These are phyloP conservation scores for Mythimna impura DNA, from an alignment of 2,888 invertebrate genomes.

Conservation along the genomic window DNA sequence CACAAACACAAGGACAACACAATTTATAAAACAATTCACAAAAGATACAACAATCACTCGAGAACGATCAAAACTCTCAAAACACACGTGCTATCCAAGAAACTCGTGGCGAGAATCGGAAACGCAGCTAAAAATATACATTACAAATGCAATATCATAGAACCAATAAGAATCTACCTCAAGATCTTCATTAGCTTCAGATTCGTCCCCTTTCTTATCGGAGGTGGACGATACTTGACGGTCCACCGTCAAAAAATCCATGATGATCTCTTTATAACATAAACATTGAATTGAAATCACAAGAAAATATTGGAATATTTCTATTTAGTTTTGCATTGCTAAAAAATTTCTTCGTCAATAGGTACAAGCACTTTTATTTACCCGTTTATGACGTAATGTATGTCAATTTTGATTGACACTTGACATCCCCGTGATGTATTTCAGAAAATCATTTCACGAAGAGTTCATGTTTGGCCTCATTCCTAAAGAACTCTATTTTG, in stretches of 20 bases:
- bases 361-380: slow-evolving; percentile 50
- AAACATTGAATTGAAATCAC: slow-evolving; percentile 39
- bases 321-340: not conserved
- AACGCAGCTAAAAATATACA: not conserved
- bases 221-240: slow-evolving; percentile 72
- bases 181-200: slow-evolving; percentile 79
- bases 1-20: too few species aligned
- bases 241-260: slow-evolving; percentile 82
- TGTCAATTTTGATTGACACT: slow-evolving; percentile 34
- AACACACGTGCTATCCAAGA: too few species aligned
- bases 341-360: slow-evolving; percentile 20
- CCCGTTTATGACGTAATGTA: slow-evolving; percentile 51
- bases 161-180: slow-evolving; percentile 74
- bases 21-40: too few species aligned
- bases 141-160: not conserved
- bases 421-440: not conserved
- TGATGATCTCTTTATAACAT: slow-evolving; percentile 54
- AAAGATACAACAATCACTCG: too few species aligned
- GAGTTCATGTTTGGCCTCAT: not conserved
- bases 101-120: too few species aligned
- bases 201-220: slow-evolving; percentile 72
- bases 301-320: not conserved
- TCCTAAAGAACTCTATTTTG: not conserved
- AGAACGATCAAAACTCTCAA: too few species aligned
- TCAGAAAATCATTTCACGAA: not conserved